phyloP scores from a whole-genome alignment of 1,140 invertebrate genomes.

The Bombus sibiricus region DNA sequence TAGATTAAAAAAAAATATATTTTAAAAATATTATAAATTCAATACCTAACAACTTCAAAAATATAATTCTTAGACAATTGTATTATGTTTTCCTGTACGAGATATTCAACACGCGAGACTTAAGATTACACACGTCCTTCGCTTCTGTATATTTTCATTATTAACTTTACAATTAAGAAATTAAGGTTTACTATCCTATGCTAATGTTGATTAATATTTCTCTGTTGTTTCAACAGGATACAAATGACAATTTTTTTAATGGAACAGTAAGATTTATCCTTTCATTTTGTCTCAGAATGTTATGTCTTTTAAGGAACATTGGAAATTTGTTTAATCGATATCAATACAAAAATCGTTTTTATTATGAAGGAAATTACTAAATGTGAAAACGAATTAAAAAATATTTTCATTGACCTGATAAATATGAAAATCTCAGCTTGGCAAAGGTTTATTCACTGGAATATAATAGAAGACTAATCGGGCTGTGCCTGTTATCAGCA shows the following conservation, averaged over 20 bases:
- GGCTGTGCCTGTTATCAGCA: conserved; percentile 39
- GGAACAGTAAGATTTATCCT: not conserved
- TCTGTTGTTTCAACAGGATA: not conserved
- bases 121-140: not conserved
- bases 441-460: conserved; percentile 56
- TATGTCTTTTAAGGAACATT: not conserved
- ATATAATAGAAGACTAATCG: conserved; percentile 65
- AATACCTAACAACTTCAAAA: too few relatives aligned
- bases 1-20: too few relatives aligned
- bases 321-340: not conserved
- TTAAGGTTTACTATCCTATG: not conserved
- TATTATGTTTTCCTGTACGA: conserved; percentile 19
- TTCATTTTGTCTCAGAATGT: not conserved
- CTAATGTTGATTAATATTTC: not conserved
- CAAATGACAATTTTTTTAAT: not conserved
- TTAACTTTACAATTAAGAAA: not conserved
- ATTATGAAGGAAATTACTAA: not conserved
- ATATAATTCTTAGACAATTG: not conserved
- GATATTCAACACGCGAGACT: not conserved
- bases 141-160: not conserved
- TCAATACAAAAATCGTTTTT: not conserved
- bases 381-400: conserved; percentile 44
- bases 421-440: conserved; percentile 35
- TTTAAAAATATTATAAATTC: too few relatives aligned
- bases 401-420: conserved; percentile 1